phyloP scores from a whole-genome alignment of 2,113 vertebrate species.

The Oryzias celebensis region DNA sequence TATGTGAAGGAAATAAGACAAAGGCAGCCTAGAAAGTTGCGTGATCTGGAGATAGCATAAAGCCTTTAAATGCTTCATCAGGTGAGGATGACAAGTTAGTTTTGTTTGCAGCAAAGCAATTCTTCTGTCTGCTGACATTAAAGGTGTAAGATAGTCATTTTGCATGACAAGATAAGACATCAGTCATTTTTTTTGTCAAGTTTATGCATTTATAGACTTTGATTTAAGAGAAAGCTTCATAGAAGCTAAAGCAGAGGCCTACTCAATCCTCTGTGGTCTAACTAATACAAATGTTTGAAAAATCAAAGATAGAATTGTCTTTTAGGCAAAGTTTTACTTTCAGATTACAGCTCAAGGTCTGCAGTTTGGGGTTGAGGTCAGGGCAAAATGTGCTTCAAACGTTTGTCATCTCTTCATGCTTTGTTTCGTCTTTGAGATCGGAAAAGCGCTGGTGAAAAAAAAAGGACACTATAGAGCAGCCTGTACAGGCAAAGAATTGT shows the following conservation, averaged over 20 bases:
- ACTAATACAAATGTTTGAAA: no score
- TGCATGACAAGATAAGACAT: no score
- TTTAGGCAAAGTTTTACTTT: constrained; percentile 9
- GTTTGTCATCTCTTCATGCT: neutral
- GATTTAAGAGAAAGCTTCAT: no score
- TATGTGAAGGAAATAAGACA: constrained; percentile 26
- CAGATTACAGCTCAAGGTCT: constrained; percentile 21
- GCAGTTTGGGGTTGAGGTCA: constrained; percentile 3
- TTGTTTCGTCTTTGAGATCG: constrained; percentile 50
- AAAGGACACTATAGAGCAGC: constrained; percentile 21
- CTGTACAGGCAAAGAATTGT: constrained; percentile 30
- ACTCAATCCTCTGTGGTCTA: no score
- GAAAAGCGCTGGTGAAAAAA: neutral
- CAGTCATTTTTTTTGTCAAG: no score
- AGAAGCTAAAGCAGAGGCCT: no score
- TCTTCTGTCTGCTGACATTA: constrained; percentile 17
- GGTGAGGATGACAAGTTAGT: constrained; percentile 22
- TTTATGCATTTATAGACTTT: no score
- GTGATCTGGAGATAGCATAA: constrained; percentile 13
- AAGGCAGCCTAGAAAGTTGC: constrained; percentile 20
- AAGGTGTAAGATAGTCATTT: neutral
- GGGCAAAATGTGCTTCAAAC: neutral
- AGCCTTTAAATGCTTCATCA: constrained; percentile 3
- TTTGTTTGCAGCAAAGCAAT: constrained; percentile 8
- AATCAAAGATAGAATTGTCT: neutral